These are phyloP conservation scores for Paramormyrops hopkinsi DNA, from an alignment of 2,797 vertebrate species.

Conservation along the genomic window DNA sequence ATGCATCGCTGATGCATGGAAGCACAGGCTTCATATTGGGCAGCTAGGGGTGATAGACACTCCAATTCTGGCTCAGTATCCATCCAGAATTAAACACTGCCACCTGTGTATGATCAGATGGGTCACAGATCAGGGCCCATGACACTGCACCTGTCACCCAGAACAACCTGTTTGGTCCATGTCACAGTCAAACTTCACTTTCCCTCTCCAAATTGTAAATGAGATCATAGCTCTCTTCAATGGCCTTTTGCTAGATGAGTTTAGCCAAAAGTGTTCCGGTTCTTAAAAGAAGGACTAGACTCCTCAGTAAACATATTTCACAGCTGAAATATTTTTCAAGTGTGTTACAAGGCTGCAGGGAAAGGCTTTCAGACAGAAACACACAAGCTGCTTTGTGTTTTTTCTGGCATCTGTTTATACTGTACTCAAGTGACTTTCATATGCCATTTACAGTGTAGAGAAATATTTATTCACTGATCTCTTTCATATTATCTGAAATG, in stretches of 20 bases:
- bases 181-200: not conserved
- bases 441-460: not conserved
- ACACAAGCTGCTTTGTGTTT: not conserved
- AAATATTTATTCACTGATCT: not conserved
- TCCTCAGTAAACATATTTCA: constrained; percentile 2
- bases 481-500: not conserved
- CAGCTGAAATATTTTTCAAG: not conserved
- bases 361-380: not conserved
- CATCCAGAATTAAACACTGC: not conserved
- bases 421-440: not conserved
- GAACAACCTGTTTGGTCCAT: not conserved
- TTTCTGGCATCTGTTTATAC: not conserved
- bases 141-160: not conserved
- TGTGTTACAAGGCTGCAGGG: not conserved
- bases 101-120: not conserved
- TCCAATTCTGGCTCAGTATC: not conserved
- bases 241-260: not conserved
- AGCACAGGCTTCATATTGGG: not conserved
- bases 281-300: not conserved
- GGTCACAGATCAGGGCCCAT: not conserved
- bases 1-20: not conserved
- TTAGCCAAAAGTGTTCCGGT: not conserved
- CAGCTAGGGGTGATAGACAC: not conserved
- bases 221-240: not conserved
- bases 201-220: not conserved